These are phyloP conservation scores for Dryadula phaetusa DNA, from an alignment of 2,888 invertebrate genomes.

Conservation along the genomic window DNA sequence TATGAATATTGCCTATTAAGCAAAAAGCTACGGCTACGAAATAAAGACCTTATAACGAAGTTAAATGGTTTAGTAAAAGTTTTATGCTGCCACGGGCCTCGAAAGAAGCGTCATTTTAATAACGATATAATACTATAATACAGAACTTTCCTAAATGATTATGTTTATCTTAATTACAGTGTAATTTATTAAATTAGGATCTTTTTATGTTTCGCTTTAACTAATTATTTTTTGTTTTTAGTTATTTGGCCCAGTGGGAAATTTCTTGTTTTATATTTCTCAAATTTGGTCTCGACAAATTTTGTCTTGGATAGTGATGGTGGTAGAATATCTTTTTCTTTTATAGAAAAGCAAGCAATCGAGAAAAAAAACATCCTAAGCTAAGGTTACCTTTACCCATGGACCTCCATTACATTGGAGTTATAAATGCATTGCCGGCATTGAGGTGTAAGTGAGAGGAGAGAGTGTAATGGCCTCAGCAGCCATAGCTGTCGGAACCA, in stretches of 20 bases:
- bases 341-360: too few species aligned
- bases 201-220: not conserved
- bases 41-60: slow-evolving; percentile 53
- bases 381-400: too few species aligned
- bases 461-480: too few species aligned
- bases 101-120: slow-evolving; percentile 33
- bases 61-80: slow-evolving; percentile 55
- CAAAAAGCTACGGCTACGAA: slow-evolving; percentile 50
- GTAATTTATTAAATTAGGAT: not conserved
- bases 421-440: too few species aligned
- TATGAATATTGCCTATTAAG: slow-evolving; percentile 52
- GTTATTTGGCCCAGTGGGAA: not conserved
- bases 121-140: not conserved
- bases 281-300: too few species aligned
- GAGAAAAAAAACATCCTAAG: too few species aligned
- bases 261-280: not conserved
- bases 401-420: too few species aligned
- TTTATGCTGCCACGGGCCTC: slow-evolving; percentile 46
- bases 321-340: too few species aligned
- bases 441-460: too few species aligned
- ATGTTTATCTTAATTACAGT: not conserved
- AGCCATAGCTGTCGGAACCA: too few species aligned
- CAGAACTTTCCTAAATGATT: not conserved
- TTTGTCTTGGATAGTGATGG: too few species aligned
- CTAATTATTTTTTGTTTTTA: not conserved